Conservation (phyloP, 2,888 invertebrate species). For the Lamproptera curius region DNA sequence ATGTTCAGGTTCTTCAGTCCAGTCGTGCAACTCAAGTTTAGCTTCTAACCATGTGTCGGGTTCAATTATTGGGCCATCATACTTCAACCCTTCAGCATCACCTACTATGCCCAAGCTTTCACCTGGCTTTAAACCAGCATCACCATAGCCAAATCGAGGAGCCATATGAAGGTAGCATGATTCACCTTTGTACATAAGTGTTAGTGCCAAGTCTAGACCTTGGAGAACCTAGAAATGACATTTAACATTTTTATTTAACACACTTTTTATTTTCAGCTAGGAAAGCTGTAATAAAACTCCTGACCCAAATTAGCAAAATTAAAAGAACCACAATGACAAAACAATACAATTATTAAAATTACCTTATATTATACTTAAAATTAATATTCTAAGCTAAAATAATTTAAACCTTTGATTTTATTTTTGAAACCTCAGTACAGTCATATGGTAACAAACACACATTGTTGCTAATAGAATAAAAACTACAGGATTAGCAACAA, state of each 20-base stretch:
- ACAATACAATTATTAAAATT: too few relatives aligned
- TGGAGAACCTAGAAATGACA: constrained; percentile 75
- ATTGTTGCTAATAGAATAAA: too few relatives aligned
- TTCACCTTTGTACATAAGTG: constrained; percentile 92
- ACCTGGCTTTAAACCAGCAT: constrained; percentile 79
- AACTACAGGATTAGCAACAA: too few relatives aligned
- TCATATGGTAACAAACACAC: too few relatives aligned
- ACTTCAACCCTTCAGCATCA: constrained; percentile 46
- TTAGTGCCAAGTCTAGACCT: constrained; percentile 91
- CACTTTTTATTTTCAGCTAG: too few relatives aligned
- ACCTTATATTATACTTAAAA: too few relatives aligned
- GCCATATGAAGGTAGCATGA: constrained; percentile 84
- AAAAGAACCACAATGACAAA: background rate
- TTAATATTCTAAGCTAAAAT: too few relatives aligned
- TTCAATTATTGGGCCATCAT: constrained; percentile 79
- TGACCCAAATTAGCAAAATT: too few relatives aligned
- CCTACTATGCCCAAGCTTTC: constrained; percentile 62
- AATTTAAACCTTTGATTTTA: too few relatives aligned
- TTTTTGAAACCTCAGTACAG: too few relatives aligned
- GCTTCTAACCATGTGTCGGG: constrained; percentile 82
- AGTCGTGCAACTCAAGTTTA: constrained; percentile 83
- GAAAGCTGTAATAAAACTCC: too few relatives aligned
- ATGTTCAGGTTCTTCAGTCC: constrained; percentile 82
- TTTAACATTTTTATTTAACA: too few relatives aligned
- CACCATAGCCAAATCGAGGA: constrained; percentile 90